Evolutionary conservation across 1,140 invertebrate genomes (phyloP).

Genomic region (Riptortus pedestris): DNA sequence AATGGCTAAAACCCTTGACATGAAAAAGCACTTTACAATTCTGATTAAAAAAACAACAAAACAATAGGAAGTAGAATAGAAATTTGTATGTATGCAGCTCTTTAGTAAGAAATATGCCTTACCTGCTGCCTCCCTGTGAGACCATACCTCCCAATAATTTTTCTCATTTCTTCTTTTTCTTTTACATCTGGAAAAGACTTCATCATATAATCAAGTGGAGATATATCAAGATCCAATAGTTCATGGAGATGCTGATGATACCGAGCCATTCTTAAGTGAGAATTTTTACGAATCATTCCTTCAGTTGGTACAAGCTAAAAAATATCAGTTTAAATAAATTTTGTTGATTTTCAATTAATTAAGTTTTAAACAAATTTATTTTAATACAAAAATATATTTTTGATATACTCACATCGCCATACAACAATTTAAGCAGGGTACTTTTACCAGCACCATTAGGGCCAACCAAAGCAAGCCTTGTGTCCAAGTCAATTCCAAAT

Average conservation of each 20-base stretch:
- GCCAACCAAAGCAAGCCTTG: conserved; percentile 90
- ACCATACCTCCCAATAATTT: conserved; percentile 96
- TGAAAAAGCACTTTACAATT: no score
- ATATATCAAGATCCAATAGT: conserved; percentile 84
- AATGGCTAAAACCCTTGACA: no score
- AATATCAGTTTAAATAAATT: conserved; percentile 24
- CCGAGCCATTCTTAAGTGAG: conserved; percentile 90
- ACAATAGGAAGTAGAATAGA: no score
- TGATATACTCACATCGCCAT: conserved; percentile 64
- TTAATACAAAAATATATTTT: neutral
- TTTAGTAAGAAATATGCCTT: conserved; percentile 13
- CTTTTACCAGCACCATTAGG: conserved; percentile 99
- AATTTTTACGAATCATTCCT: conserved; percentile 96
- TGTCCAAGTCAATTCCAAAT: conserved; percentile 98
- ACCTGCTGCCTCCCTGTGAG: conserved; percentile 93
- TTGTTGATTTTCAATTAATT: neutral
- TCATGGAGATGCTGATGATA: conserved; percentile 99
- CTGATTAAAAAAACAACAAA: no score
- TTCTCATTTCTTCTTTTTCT: conserved; percentile 97
- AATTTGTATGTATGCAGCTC: no score
- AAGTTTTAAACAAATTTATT: conserved; percentile 1
- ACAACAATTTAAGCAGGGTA: conserved; percentile 90
- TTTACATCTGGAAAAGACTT: conserved; percentile 92
- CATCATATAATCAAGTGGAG: conserved; percentile 98
- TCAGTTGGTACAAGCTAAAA: conserved; percentile 78